Evolutionary conservation across 2,888 invertebrate genomes (phyloP).

Genomic region (Melanotus villosus): DNA sequence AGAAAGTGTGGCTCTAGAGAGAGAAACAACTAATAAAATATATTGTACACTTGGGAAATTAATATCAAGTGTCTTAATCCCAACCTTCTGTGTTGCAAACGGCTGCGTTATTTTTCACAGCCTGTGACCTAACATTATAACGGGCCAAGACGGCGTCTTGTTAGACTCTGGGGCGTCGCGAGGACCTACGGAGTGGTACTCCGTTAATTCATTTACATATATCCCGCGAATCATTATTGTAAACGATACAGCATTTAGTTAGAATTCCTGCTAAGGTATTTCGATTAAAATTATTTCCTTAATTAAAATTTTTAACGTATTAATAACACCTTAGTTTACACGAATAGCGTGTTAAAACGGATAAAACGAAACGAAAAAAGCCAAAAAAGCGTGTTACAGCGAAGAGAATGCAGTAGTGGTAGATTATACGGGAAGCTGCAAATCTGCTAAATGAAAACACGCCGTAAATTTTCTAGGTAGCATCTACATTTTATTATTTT

Average conservation of each 20-base stretch:
- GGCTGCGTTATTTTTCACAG: constrained; percentile 67
- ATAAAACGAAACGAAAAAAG: background rate
- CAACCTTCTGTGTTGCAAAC: constrained; percentile 67
- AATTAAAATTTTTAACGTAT: background rate
- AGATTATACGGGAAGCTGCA: constrained; percentile 6
- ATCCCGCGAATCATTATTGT: constrained; percentile 52
- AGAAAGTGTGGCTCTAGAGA: constrained; percentile 64
- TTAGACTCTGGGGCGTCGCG: constrained; percentile 56
- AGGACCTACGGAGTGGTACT: constrained; percentile 52
- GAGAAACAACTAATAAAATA: constrained; percentile 69
- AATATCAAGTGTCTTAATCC: constrained; percentile 70
- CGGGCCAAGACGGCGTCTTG: constrained; percentile 63
- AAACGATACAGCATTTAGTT: constrained; percentile 10
- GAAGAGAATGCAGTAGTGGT: constrained; percentile 7
- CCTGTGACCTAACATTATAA: constrained; percentile 66
- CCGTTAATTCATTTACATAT: constrained; percentile 62
- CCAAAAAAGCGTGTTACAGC: background rate
- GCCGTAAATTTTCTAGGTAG: constrained; percentile 10
- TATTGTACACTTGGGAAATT: constrained; percentile 70
- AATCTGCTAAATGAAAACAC: constrained; percentile 21
- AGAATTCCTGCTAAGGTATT: constrained; percentile 3
- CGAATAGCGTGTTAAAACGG: background rate
- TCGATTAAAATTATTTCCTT: constrained; percentile 14
- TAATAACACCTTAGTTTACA: background rate
- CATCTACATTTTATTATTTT: constrained; percentile 23